Conservation (phyloP, 2,797 vertebrate species). For the Falco columbarius region DNA sequence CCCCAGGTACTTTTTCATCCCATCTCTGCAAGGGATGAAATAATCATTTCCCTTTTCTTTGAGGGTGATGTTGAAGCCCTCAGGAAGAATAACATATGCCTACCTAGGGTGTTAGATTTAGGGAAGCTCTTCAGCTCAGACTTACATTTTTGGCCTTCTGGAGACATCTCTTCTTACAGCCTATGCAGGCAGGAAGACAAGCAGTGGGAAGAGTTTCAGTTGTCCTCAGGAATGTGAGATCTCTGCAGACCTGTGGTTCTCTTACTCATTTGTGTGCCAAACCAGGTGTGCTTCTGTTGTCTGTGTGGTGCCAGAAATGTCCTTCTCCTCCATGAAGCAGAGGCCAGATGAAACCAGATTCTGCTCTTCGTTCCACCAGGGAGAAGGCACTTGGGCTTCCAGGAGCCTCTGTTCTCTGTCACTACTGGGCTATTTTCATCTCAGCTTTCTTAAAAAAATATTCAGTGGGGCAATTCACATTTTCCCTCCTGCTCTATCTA, state of each 20-base stretch:
- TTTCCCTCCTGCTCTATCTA: slow-evolving; percentile 20
- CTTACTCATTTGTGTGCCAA: neutral
- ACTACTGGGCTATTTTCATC: neutral
- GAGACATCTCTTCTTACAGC: neutral
- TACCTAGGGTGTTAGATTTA: neutral
- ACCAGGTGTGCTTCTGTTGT: neutral
- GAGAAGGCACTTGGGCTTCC: neutral
- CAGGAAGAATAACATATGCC: neutral
- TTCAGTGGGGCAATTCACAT: neutral
- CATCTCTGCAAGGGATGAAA: neutral
- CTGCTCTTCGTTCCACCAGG: neutral
- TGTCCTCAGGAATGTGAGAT: neutral
- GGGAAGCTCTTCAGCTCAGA: neutral
- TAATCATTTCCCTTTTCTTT: neutral
- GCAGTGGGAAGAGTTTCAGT: neutral
- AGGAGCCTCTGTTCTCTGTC: neutral
- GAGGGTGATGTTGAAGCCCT: neutral
- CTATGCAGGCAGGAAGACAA: neutral
- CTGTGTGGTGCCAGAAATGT: neutral
- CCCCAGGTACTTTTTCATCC: neutral
- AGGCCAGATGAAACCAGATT: neutral
- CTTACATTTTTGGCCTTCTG: neutral
- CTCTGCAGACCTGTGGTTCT: neutral
- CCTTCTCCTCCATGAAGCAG: neutral
- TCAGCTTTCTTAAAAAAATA: neutral